Evolutionary conservation across 2,113 vertebrate genomes (phyloP), one percentile per base, ranked within the genome.

Genomic region (Austrofundulus limnaeus): DNA sequence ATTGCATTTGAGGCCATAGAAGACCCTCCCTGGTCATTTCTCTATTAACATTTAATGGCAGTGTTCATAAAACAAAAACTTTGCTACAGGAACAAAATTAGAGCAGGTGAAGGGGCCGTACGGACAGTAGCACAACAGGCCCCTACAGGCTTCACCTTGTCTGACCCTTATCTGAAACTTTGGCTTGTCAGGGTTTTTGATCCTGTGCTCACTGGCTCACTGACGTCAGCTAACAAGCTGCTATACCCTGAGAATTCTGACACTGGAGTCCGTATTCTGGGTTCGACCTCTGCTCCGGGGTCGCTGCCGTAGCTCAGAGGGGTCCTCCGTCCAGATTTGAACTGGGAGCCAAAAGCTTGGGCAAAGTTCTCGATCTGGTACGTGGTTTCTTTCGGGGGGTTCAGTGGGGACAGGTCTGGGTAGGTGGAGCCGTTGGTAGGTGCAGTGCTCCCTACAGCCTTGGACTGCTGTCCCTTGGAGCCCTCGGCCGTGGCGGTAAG

Each of bases 211-310:
- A 94, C 96, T 94, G 97, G 94, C 95, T 98, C 96, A 78, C 90
- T 94, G 81, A 97, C 96, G 88, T 98, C 97, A 93, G 96, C 96
- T 94, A 99, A 95, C 95, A 99, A 96, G 92, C 94, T 96, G 94
- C 94, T 94, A 95, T 96, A 99, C 95, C 97, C 97, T 99, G 97
- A 99, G 96, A 98, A 98, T 96, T 99, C 97, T 92, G 96, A 95
- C 91, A 96, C 94, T 71, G 96, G 94, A 95, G 96, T 98, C 94
- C 95, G 94, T 93, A 96, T 94, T 91, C 95, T 92, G 87, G 95
- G 95, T 92, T 98, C 95, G 74, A 95, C 95, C 91, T 88, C 94
- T 90, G 81, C 91, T 58, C 83, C 94, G 64, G 95, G 94, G 92
- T 95, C 96, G 77, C 85, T 77, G 82, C 94, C 91, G 78, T 96